Base-by-base conservation (phyloP, 2,888 invertebrate species). In the Drosophila neonasuta region DNA sequence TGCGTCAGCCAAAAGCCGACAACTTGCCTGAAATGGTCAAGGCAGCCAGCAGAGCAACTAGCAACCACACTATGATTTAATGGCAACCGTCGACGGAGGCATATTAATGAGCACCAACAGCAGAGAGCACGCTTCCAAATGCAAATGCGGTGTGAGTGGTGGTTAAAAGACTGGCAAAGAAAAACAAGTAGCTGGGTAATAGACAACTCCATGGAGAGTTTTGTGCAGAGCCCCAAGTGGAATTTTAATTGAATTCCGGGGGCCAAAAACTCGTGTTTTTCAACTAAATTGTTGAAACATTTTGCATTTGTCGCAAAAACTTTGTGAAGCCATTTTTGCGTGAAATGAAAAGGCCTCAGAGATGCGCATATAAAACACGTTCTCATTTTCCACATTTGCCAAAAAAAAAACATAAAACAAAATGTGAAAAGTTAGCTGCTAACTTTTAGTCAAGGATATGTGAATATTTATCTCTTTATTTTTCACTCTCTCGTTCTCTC, bases 41-140 rank as follows among this genome's bases (percentile, higher is more conserved):
- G 42, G 46, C 60, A 61, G 36, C 74, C 48, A 51, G 42, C 24
- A 24, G 24, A 24, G 24, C 24, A 24, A 24, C 24, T 24, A 24
- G 1, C 24, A 24, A 6, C 24, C 24, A 24, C 24, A 79, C 68
- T 66, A 75, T 80, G 80, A 82, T 56, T 77, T 80, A 80, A 75
- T 80, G 76, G 78, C 68, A 44, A 74, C 57, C 70, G 45, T 44
- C 61, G 52, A 51, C 64, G 32, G 32, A 42, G 54, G 75, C 68
- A 80, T 83, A 65, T 83, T 80, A 83, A 80, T 80, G 78, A 80
- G 74, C 46, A 24, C 62, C 61, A 42, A 3, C 32, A 32, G 32
- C 32, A 32, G 32, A 32, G n/a, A 60, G 61, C 66, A 65, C 49
- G 56, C 39, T 60, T 57, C 46, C 20, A 51, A 65, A 60, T 50